Evolutionary conservation across 2,113 vertebrate species (phyloP).

Genomic region (Perca fluviatilis): DNA sequence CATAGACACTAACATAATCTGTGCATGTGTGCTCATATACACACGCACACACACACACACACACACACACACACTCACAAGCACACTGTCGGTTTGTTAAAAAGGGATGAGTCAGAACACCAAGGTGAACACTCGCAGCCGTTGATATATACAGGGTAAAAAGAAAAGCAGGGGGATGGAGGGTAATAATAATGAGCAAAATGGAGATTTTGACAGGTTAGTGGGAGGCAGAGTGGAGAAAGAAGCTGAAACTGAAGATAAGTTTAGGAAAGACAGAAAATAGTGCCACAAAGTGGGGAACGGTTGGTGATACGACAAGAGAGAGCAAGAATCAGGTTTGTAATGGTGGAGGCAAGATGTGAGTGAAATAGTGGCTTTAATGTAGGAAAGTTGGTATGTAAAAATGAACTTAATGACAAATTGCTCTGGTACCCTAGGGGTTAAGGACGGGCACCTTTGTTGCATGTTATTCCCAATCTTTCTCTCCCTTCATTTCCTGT

Average conservation of each 20-base stretch:
- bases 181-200: slow-evolving; percentile 16
- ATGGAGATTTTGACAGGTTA: not conserved
- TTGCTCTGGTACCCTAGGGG: not conserved
- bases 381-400: not conserved
- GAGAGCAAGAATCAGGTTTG: not conserved
- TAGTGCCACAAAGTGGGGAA: not conserved
- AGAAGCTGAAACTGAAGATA: slow-evolving; percentile 3
- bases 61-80: not conserved
- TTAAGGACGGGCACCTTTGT: not conserved
- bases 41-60: not conserved
- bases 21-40: slow-evolving; percentile 21
- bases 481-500: not conserved
- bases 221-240: not conserved
- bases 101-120: slow-evolving; percentile 66
- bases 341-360: not conserved
- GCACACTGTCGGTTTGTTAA: not conserved
- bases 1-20: slow-evolving; percentile 43
- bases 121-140: slow-evolving; percentile 47
- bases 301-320: not conserved
- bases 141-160: slow-evolving; percentile 21
- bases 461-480: not conserved
- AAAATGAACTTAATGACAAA: not conserved
- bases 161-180: slow-evolving; percentile 15
- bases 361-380: slow-evolving; percentile 5
- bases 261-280: not conserved